Percentiles rank a stretch among this genome's conserved stretches.
Evolutionary conservation across 2,797 vertebrate genomes (phyloP).

Genomic region (Rousettus madagascariensis): DNA sequence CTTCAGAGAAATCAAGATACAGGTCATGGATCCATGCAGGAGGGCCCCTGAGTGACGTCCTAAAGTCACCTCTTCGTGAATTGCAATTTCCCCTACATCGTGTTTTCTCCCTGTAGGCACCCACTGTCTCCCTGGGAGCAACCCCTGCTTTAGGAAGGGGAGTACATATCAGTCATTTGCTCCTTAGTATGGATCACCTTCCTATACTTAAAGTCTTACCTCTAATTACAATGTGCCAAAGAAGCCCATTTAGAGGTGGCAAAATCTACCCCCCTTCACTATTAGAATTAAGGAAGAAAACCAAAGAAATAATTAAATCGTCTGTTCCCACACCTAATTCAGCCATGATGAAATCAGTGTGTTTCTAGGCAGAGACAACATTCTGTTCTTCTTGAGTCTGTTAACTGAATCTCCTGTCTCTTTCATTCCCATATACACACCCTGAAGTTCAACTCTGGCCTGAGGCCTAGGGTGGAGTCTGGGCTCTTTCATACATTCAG

Average conservation of each 20-base stretch:
- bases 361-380: not conserved
- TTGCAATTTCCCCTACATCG: not conserved
- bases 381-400: not conserved
- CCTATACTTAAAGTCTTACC: not conserved
- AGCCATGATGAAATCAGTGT: not conserved
- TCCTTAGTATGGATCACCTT: not conserved
- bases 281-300: slow-evolving; percentile 15
- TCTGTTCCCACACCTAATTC: not conserved
- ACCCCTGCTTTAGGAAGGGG: not conserved
- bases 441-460: not conserved
- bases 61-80: not conserved
- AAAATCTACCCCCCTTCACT: not conserved
- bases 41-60: not conserved
- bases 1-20: not conserved
- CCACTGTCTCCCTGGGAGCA: not conserved
- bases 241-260: not conserved
- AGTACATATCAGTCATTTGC: not conserved
- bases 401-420: not conserved
- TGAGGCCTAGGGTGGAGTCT: not conserved
- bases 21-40: not conserved
- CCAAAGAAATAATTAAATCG: not conserved
- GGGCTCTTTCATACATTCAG: not conserved
- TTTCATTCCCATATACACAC: not conserved
- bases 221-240: not conserved
- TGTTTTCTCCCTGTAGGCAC: not conserved